Evolutionary conservation across 2,797 vertebrate species (phyloP), one percentile per base, ranked within the genome.

Genomic region (Serranus cabrilla): DNA sequence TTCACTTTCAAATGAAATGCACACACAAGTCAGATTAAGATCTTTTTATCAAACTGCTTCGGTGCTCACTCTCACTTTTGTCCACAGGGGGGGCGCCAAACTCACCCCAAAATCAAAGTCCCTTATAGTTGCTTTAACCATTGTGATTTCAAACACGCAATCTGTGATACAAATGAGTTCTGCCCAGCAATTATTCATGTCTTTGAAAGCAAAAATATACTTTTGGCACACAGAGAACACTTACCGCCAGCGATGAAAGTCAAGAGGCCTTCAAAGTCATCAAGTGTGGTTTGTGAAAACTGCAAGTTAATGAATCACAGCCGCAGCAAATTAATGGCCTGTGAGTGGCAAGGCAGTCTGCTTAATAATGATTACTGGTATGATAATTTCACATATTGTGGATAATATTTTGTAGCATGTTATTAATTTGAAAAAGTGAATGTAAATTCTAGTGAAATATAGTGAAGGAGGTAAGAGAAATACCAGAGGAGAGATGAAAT

Each of bases 281-380:
- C 40, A 47, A 78, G 56, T 42, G 50, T 50, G 34, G 27, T 68
- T 25, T 27, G 11, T 2, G 31, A 46, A 65, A 65, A 50, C 12
- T 27, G 25, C 13, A 40, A 65, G 34, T 55, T 55, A 55, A 71
- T 80, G 56, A 80, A 55, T 59, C 56, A 60, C 52, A 74, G 42
- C 47, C 27, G 6, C 27, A 18, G 63, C 16, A 70, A 70, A 70
- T 47, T 14, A 67, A 50, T 39, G 23, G 70, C 25, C 6, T 67
- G 39, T 23, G 16, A 62, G 42, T 47, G 39, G 45, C 18, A 39
- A 54, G 27, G 27, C 51, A 9, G 51, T 47, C 51, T 59, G 5
- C 42, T 82, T 56, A 23, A 50, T 17, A 31, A 13, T 31, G 2
- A 23, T 23, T 34, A 17, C 23, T 4, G 2, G 2, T 42, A 40